phyloP scores from a whole-genome alignment of 2,888 invertebrate species.

The Deilephila porcellus region DNA sequence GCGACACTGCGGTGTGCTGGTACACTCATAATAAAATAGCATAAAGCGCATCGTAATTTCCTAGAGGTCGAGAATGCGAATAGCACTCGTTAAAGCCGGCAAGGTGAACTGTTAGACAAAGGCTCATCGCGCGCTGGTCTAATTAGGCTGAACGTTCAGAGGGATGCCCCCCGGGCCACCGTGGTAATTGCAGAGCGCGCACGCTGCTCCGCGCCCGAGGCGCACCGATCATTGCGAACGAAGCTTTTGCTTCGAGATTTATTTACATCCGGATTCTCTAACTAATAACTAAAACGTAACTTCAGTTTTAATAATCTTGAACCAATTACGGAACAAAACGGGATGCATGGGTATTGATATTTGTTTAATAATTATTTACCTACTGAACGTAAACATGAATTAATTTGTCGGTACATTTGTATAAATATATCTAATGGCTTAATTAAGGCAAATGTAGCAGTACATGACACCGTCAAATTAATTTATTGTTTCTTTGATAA shows the following conservation, averaged over 20 bases:
- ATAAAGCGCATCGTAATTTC: slow-evolving; percentile 66
- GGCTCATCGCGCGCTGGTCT: slow-evolving; percentile 74
- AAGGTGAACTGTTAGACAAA: slow-evolving; percentile 82
- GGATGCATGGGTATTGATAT: slow-evolving; percentile 4
- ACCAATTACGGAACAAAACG: neutral
- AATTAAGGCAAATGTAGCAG: slow-evolving; percentile 55
- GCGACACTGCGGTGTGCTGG: neutral
- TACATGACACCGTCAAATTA: slow-evolving; percentile 52
- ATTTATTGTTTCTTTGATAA: slow-evolving; percentile 48
- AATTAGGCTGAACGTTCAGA: slow-evolving; percentile 71
- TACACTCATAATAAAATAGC: slow-evolving; percentile 34
- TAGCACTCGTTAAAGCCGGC: slow-evolving; percentile 65
- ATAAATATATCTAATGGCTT: slow-evolving; percentile 36
- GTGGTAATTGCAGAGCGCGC: slow-evolving; percentile 69
- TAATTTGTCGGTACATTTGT: neutral
- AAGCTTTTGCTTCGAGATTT: slow-evolving; percentile 69
- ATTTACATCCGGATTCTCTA: slow-evolving; percentile 79
- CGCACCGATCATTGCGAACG: slow-evolving; percentile 55
- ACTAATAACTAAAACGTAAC: slow-evolving; percentile 25
- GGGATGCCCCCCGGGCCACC: slow-evolving; percentile 75
- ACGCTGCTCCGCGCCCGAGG: slow-evolving; percentile 53
- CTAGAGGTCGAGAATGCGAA: slow-evolving; percentile 62
- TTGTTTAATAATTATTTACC: neutral
- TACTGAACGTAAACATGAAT: neutral
- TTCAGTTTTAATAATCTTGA: slow-evolving; percentile 4